Base-by-base conservation (phyloP, 2,797 vertebrate genomes). In the Momotus momota region DNA sequence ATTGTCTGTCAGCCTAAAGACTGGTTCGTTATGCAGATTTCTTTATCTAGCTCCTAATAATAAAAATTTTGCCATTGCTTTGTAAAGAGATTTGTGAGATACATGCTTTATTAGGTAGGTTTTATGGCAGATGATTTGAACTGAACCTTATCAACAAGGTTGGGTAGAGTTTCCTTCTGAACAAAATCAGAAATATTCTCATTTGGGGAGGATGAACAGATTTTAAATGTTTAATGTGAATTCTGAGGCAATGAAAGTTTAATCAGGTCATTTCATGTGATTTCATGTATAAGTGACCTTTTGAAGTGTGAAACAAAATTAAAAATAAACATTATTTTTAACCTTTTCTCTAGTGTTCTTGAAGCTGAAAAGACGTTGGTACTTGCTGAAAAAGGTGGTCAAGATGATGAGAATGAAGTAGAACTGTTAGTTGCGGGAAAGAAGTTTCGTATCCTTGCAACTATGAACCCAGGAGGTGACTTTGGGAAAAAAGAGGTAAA, bases 381-480 rank as follows among this genome's bases (percentile, higher is more conserved):
- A 21, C 96, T 99, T 95, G 99, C 99, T 29, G 99, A 99, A 97
- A 99, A 99, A 94, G 99, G 99, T 91, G 99, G 98, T 31, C 98
- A 98, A 46, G 98, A 99, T n/a, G 98, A 99, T 31, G 96, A 98
- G 25, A 98, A 98, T 0, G 98, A 99, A 2, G 98, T 99, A 81
- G 99, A 99, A 82, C 95, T 99, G 31, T 98, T 99, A 97, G 98
- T 97, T 73, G 99, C 99, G 8, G 98, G 98, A 41, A 93, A 97
- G 48, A 97, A 97, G 61, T 99, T 99, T 87, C 98, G 98, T 46
- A 98, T 99, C 92, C 98, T 99, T 58, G 99, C 99, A 3, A 99
- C 99, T 89, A 99, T 99, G 99, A 99, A 99, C 87, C 99, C 99
- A 18, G 99, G 99, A 58, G 99, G 99, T 29, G 99, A 99, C 97